phyloP scores from a whole-genome alignment of 92 coral and sea anemone species.

The Phymanthus crucifer region DNA sequence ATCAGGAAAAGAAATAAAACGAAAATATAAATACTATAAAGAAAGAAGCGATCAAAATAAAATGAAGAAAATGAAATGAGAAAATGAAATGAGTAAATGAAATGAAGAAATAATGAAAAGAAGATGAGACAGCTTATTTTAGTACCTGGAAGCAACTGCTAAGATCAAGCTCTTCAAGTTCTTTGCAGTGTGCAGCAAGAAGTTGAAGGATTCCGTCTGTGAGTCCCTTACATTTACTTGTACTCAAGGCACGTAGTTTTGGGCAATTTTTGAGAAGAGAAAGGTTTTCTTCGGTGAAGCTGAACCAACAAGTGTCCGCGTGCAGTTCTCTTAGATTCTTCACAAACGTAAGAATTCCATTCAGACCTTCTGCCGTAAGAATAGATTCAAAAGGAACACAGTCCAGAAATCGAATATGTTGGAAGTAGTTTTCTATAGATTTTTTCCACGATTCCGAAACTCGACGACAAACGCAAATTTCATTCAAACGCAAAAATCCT shows the following conservation, averaged over 20 bases:
- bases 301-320: conserved; percentile 77
- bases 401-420: conserved; percentile 41
- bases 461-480: conserved; percentile 61
- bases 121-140: background rate
- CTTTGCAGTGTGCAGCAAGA: conserved; percentile 59
- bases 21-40: too few species aligned
- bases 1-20: too few species aligned
- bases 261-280: conserved; percentile 65
- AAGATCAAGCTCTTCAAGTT: conserved; percentile 68
- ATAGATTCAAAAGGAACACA: conserved; percentile 68
- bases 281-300: conserved; percentile 78
- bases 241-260: conserved; percentile 65
- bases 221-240: conserved; percentile 75
- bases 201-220: conserved; percentile 61
- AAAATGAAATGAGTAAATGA: too few species aligned
- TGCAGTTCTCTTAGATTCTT: conserved; percentile 68
- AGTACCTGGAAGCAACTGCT: conserved; percentile 89
- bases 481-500: conserved; percentile 42
- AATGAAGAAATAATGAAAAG: background rate
- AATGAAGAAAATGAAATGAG: too few species aligned
- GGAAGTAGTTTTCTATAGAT: conserved; percentile 40
- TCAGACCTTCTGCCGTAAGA: conserved; percentile 63
- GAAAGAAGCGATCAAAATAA: too few species aligned
- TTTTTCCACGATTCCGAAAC: conserved; percentile 70
- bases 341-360: conserved; percentile 40